Evolutionary conservation across 2,113 vertebrate genomes (phyloP).

Genomic region (Eulacestoma nigropectus): DNA sequence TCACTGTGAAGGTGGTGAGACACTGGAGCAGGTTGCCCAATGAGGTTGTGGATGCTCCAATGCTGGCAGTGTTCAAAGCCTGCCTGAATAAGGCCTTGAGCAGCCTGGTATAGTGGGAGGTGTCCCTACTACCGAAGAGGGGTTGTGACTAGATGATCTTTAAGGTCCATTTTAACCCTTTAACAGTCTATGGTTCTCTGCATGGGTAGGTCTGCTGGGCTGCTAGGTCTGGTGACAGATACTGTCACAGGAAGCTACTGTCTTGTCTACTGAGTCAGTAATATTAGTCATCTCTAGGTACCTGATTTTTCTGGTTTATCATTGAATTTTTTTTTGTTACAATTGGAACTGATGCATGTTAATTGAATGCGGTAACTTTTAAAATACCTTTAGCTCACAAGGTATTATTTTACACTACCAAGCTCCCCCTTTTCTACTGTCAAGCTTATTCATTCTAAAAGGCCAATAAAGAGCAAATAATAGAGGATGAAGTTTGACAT

Average conservation of each 20-base stretch:
- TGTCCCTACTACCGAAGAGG: rapidly evolving
- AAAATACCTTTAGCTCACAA: not conserved
- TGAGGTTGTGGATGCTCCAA: not conserved
- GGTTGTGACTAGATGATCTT: not conserved
- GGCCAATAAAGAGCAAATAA: conserved; percentile 25
- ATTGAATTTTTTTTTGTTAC: not conserved
- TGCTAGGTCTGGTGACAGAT: not conserved
- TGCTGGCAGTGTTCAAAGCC: not conserved
- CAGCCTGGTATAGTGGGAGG: not conserved
- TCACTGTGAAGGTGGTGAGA: not conserved
- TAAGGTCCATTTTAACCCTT: not conserved
- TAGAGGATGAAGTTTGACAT: conserved; percentile 13
- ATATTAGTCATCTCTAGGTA: not conserved
- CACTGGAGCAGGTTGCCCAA: not conserved
- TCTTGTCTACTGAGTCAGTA: not conserved
- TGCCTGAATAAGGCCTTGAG: not conserved
- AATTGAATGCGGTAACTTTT: not conserved
- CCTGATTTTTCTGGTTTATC: not conserved
- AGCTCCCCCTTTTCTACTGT: not conserved
- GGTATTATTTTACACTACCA: not conserved
- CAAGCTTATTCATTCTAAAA: conserved; percentile 10
- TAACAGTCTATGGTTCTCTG: not conserved
- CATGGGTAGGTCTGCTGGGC: not conserved
- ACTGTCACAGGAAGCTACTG: not conserved
- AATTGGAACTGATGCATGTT: not conserved